These are phyloP conservation scores for Rafetus swinhoei DNA, from an alignment of 2,113 vertebrate genomes.

Conservation along the genomic window DNA sequence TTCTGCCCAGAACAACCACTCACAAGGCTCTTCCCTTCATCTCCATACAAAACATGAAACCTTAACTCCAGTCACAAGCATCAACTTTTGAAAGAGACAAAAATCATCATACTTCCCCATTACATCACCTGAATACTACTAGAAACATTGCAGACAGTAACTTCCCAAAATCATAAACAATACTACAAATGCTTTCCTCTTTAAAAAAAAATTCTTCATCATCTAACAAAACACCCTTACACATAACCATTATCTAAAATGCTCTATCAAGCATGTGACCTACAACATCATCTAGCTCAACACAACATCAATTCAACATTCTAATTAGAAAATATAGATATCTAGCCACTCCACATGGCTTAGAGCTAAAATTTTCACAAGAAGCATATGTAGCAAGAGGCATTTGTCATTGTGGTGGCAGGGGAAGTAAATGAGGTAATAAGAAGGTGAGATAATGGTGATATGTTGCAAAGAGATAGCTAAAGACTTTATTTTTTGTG, in stretches of 20 bases:
- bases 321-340: constrained; percentile 22
- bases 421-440: constrained; percentile 27
- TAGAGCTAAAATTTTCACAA: constrained; percentile 50
- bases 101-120: neutral
- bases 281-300: neutral
- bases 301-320: neutral
- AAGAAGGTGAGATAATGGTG: constrained; percentile 56
- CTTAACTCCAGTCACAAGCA: neutral
- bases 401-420: constrained; percentile 17
- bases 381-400: constrained; percentile 60
- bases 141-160: neutral
- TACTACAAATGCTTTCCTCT: neutral
- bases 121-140: neutral
- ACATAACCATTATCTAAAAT: constrained; percentile 28
- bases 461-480: constrained; percentile 58
- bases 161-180: constrained; percentile 13
- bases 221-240: neutral
- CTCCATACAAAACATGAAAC: neutral
- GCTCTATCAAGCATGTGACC: neutral
- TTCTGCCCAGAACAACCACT: neutral
- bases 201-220: neutral
- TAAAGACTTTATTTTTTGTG: constrained; percentile 56
- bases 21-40: neutral
- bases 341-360: constrained; percentile 41
- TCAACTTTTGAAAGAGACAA: neutral